These are phyloP conservation scores for Oncorhynchus tshawytscha DNA, from an alignment of 2,113 vertebrate species.

Conservation along the genomic window DNA sequence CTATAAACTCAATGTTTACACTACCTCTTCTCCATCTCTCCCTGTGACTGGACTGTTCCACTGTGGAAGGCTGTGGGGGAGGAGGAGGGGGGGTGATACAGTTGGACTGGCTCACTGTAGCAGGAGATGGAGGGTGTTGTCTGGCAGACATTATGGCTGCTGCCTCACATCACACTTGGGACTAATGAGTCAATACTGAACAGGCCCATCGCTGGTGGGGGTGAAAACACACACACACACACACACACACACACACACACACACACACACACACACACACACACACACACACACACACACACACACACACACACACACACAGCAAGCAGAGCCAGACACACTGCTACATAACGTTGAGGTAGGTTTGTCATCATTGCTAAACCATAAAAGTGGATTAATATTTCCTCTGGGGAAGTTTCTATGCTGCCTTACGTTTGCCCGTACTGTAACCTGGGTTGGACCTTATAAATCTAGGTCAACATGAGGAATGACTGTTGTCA, in stretches of 20 bases:
- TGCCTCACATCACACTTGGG: too few species aligned
- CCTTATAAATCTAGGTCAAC: not conserved
- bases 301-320: not conserved
- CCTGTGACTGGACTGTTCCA: conserved; percentile 61
- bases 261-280: not conserved
- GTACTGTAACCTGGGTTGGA: not conserved
- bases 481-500: not conserved
- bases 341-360: too few species aligned
- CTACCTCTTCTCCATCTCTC: conserved; percentile 45
- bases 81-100: not conserved
- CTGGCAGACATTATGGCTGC: conserved; percentile 18
- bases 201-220: not conserved
- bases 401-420: conserved; percentile 9
- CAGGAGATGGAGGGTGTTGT: not conserved
- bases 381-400: conserved; percentile 17
- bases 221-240: not conserved
- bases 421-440: conserved; percentile 4
- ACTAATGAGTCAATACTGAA: too few species aligned
- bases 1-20: not conserved
- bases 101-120: too few species aligned
- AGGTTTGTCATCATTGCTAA: conserved; percentile 10
- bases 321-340: not conserved
- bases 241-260: not conserved
- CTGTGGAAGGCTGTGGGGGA: conserved; percentile 29
- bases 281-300: not conserved